Conservation (phyloP, 2,113 vertebrate species). For the Zosterops lateralis region DNA sequence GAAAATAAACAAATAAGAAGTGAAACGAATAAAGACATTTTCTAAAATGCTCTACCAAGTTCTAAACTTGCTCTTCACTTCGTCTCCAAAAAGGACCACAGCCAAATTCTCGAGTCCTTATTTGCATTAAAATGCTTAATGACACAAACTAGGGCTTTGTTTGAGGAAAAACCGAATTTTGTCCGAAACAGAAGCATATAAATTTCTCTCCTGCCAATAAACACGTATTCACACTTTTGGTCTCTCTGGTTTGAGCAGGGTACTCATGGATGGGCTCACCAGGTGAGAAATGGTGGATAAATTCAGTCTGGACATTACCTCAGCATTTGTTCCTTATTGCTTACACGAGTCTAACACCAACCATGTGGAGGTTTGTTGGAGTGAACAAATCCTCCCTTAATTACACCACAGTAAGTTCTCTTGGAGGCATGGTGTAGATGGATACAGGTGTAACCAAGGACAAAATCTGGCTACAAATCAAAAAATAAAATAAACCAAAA, state of each 20-base stretch:
- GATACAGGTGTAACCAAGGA: constrained; percentile 18
- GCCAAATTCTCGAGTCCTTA: background rate
- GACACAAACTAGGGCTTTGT: constrained; percentile 17
- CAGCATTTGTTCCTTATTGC: background rate
- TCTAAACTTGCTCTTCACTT: background rate
- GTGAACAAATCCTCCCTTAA: background rate
- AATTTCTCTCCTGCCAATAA: background rate
- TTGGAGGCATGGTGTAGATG: background rate
- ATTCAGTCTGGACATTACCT: background rate
- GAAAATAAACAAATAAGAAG: constrained; percentile 14
- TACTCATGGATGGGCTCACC: background rate
- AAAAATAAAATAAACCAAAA: background rate
- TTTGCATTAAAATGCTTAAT: background rate
- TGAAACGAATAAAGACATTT: background rate
- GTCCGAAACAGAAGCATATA: background rate
- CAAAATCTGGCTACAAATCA: background rate
- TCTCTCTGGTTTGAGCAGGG: background rate
- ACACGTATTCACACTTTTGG: background rate
- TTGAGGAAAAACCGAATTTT: background rate
- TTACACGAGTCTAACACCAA: background rate
- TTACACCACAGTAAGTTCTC: background rate
- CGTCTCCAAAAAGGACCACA: background rate
- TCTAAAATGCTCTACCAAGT: background rate
- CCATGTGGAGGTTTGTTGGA: background rate
- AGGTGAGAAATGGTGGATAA: background rate